These are phyloP conservation scores for Dicyrtoma fusca DNA, from an alignment of 2,888 invertebrate genomes.

Conservation along the genomic window DNA sequence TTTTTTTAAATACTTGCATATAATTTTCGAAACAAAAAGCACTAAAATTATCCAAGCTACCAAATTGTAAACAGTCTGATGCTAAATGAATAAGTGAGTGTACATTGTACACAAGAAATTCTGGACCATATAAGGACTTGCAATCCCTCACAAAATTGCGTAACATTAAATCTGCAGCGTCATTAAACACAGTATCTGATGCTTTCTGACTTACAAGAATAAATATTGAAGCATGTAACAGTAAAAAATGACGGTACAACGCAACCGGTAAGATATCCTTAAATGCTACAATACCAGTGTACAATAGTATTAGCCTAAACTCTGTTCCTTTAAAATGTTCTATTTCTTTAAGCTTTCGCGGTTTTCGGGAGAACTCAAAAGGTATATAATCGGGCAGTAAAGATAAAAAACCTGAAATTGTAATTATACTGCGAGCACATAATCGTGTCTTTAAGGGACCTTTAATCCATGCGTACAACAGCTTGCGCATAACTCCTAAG, in stretches of 20 bases:
- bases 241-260: constrained; percentile 30
- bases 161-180: constrained; percentile 1
- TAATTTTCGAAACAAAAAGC: constrained; percentile 23
- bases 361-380: constrained; percentile 38
- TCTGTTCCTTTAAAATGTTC: constrained; percentile 44
- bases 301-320: constrained; percentile 39
- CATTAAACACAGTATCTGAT: not conserved
- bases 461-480: constrained; percentile 20
- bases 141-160: not conserved
- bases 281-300: constrained; percentile 34
- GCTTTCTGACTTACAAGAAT: constrained; percentile 9
- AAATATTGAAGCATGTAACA: constrained; percentile 25
- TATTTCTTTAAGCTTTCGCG: constrained; percentile 32
- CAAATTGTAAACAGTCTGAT: constrained; percentile 7
- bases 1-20: not conserved
- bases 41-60: constrained; percentile 11
- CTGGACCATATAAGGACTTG: not conserved
- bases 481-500: constrained; percentile 31
- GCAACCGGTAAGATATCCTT: constrained; percentile 1
- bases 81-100: constrained; percentile 21
- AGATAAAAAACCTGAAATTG: constrained; percentile 12
- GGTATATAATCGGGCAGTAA: constrained; percentile 19
- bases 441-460: constrained; percentile 18
- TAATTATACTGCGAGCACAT: not conserved
- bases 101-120: constrained; percentile 19